phyloP scores from a whole-genome alignment of 2,888 invertebrate species.

The Conchocele bisecta region DNA sequence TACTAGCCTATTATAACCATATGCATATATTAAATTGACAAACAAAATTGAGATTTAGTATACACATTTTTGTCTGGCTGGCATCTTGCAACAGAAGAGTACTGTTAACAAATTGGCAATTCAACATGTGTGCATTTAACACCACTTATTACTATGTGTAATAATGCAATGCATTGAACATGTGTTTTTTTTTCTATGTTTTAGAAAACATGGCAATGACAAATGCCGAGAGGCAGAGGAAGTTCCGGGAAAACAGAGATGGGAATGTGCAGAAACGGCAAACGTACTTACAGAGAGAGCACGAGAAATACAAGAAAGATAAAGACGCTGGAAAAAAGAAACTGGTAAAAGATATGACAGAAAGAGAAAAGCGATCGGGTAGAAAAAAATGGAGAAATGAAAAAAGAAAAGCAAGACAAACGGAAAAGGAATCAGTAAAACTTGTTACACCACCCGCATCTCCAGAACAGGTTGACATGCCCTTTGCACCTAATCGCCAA shows the following conservation, averaged over 20 bases:
- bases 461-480: background rate
- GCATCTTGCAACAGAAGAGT: no score
- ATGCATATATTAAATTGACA: no score
- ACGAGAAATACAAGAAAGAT: slow-evolving; percentile 14
- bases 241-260: slow-evolving; percentile 30
- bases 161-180: no score
- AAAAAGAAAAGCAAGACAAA: slow-evolving; percentile 23
- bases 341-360: slow-evolving; percentile 27
- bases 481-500: slow-evolving; percentile 10
- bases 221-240: slow-evolving; percentile 34
- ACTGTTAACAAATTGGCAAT: no score
- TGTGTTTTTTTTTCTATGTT: no score
- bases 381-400: slow-evolving; percentile 35
- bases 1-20: no score
- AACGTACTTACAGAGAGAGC: slow-evolving; percentile 20
- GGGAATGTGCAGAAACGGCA: slow-evolving; percentile 3
- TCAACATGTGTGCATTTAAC: no score
- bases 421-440: background rate
- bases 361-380: slow-evolving; percentile 24
- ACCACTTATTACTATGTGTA: no score
- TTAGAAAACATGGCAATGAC: slow-evolving; percentile 40
- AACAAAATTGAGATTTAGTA: no score
- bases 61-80: no score
- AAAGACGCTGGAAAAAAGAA: slow-evolving; percentile 19
- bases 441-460: slow-evolving; percentile 18